Base-by-base conservation (phyloP, 2,888 invertebrate genomes). In the Yponomeuta plumbellus region DNA sequence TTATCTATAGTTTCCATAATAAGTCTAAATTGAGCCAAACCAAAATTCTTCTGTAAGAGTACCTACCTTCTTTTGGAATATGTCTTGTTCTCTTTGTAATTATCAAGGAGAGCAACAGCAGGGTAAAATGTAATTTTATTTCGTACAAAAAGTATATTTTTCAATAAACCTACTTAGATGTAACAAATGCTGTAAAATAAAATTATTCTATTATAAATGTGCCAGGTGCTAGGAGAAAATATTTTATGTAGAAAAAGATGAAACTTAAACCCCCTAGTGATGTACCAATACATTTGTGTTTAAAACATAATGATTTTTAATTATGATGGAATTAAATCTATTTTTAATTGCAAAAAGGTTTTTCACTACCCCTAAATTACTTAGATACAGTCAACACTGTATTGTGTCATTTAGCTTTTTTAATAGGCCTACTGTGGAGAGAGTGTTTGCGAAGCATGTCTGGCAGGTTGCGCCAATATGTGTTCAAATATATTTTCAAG, bases 291-390 rank as follows among this genome's bases (percentile, higher is more conserved):
- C 34, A 34, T 78, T 79, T 76, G 76, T 78, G 77, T 52, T 52
- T 52, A 52, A 80, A 79, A 76, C 75, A 75, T 66, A 79, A 78
- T 76, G 76, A 78, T 73, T 78, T 79, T 74, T 76, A 69, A 69
- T 69, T 69, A 76, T 75, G 75, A 79, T 72, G 71, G 76, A 74
- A 85, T 82, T 84, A 85, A 83, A 85, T 80, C 79, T 85, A 85
- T 85, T 85, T 85, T 85, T 84, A 85, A 83, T 81, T 81, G 80
- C 70, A 73, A 40, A 10, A 21, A 62, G 20, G 61, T 68, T 70
- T 68, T 69, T 69, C 68, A 59, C 11, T 0, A 44, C 13, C 13
- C 58, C 6, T 58, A 58, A 17, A 58, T 67, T 44, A 26, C n/a
- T n/a, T n/a, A n/a, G n/a, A n/a, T n/a, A n/a, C n/a, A n/a, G n/a